Percentiles rank a stretch among this genome's conserved stretches.
Conservation (phyloP, 37 sponge, comb jelly and placozoan species). For the Beroe ovata region DNA sequence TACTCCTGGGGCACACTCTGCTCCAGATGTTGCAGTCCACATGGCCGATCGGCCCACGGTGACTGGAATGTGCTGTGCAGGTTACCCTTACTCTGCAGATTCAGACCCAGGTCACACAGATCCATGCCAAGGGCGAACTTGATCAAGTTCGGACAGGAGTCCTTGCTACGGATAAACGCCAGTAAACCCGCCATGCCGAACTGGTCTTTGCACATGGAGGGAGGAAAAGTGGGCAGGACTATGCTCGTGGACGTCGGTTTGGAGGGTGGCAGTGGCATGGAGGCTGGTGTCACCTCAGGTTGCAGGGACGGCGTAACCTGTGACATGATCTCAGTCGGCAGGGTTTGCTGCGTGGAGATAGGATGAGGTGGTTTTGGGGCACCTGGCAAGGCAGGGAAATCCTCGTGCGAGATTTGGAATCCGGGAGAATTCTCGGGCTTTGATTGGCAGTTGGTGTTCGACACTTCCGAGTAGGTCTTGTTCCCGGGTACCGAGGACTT, state of each 20-base stretch:
- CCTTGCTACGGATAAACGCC: constrained; percentile 94
- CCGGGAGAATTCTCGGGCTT: constrained; percentile 78
- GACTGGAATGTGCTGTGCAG: constrained; percentile 92
- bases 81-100: constrained; percentile 87
- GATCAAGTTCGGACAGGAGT: constrained; percentile 90
- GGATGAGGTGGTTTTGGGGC: constrained; percentile 66
- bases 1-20: constrained; percentile 51
- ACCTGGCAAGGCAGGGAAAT: constrained; percentile 98
- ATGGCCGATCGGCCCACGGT: constrained; percentile 93
- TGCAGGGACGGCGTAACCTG: neutral
- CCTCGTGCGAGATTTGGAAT: constrained; percentile 96
- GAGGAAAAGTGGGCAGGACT: constrained; percentile 81
- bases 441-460: constrained; percentile 41
- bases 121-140: constrained; percentile 98
- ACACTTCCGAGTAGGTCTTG: constrained; percentile 62
- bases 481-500: neutral
- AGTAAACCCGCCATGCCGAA: constrained; percentile 98
- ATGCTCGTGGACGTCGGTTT: constrained; percentile 19
- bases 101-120: constrained; percentile 92
- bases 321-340: neutral
- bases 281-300: neutral
- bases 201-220: constrained; percentile 98
- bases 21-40: constrained; percentile 78
- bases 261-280: neutral
- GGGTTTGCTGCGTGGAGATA: neutral